A percentile compares a stretch with the other conserved stretches of the same genome.
Conservation (phyloP, 2,113 vertebrate species). For the Micromys minutus region DNA sequence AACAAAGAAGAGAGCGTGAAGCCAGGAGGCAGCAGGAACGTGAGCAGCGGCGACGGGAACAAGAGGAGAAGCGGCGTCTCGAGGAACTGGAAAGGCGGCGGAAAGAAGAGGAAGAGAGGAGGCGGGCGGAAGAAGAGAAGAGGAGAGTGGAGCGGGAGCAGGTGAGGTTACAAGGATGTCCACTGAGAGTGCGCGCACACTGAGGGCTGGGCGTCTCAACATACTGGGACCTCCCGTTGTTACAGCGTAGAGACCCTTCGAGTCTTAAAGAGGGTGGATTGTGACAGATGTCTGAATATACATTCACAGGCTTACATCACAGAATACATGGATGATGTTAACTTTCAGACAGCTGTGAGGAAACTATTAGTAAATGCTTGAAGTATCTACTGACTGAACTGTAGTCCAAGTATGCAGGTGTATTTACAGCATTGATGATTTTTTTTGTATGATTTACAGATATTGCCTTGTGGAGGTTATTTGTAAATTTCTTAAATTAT, state of each 20-base stretch:
- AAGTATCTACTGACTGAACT: background rate
- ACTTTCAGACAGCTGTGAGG: background rate
- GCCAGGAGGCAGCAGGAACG: constrained; percentile 97
- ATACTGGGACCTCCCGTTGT: background rate
- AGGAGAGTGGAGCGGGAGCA: constrained; percentile 96
- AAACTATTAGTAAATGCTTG: background rate
- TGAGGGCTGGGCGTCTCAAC: background rate
- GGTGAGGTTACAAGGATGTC: constrained; percentile 83
- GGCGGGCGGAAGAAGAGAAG: constrained; percentile 96
- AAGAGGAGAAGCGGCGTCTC: constrained; percentile 95
- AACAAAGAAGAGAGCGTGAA: constrained; percentile 98
- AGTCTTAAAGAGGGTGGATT: background rate
- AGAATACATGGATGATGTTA: background rate
- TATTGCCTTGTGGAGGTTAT: background rate
- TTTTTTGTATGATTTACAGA: background rate
- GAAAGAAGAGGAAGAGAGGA: constrained; percentile 96
- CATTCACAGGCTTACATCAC: constrained; percentile 25
- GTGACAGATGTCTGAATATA: constrained; percentile 22
- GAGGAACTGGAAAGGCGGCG: constrained; percentile 96
- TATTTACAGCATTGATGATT: background rate
- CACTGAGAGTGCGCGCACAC: background rate
- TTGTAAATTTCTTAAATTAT: background rate
- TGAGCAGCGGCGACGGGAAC: constrained; percentile 96
- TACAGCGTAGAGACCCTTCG: background rate
- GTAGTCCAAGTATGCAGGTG: background rate